Percentiles rank a stretch among this genome's conserved stretches.
Conservation (phyloP, 1,140 invertebrate genomes). For the Palaemon carinicauda region DNA sequence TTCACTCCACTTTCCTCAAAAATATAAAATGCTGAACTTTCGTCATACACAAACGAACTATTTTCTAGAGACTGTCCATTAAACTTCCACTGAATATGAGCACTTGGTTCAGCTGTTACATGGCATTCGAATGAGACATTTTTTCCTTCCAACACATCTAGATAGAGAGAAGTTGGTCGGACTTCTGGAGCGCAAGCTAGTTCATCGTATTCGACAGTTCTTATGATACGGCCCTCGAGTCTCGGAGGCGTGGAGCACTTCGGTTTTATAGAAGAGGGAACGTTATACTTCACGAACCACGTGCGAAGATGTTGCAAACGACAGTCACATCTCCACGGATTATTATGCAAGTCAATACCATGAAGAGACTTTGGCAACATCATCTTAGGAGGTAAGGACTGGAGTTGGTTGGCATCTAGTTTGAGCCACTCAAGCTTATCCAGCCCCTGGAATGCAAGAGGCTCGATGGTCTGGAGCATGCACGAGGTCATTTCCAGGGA, state of each 20-base stretch:
- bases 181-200: constrained; percentile 89
- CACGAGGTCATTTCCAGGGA: constrained; percentile 86
- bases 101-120: constrained; percentile 81
- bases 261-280: constrained; percentile 80
- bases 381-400: constrained; percentile 66
- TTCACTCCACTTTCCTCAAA: constrained; percentile 75
- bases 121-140: constrained; percentile 63
- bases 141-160: constrained; percentile 59
- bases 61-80: constrained; percentile 82
- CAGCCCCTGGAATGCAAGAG: constrained; percentile 80
- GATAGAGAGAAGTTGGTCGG: constrained; percentile 66
- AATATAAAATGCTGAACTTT: constrained; percentile 51
- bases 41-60: constrained; percentile 70
- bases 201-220: constrained; percentile 79
- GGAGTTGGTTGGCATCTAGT: constrained; percentile 81
- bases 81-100: constrained; percentile 86
- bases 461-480: constrained; percentile 77
- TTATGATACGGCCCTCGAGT: constrained; percentile 68
- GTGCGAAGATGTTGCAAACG: constrained; percentile 80
- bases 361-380: constrained; percentile 68
- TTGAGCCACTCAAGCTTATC: constrained; percentile 81
- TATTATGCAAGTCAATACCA: constrained; percentile 86
- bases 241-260: constrained; percentile 73
- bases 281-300: constrained; percentile 84
- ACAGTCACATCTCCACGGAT: constrained; percentile 92